These are phyloP conservation scores for Ormyrus labotus DNA, from an alignment of 2,888 invertebrate genomes.

Conservation along the genomic window DNA sequence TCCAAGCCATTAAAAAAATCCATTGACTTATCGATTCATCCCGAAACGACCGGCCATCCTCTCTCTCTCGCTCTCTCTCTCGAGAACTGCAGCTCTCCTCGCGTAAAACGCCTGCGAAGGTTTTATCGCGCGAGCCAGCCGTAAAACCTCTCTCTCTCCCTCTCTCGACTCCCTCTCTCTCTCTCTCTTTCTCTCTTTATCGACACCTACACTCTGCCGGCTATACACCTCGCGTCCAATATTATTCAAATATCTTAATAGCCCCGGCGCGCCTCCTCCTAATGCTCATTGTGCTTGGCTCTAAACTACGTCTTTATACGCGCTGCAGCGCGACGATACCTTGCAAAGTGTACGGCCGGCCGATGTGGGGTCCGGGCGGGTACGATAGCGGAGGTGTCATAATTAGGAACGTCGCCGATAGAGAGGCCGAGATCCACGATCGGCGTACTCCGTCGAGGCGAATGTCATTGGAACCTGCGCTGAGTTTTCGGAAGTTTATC, in stretches of 20 bases:
- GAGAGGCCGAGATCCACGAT: not conserved
- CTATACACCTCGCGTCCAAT: slow-evolving; percentile 41
- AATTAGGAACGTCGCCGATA: too few species aligned
- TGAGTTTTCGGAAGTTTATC: not conserved
- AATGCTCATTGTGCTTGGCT: slow-evolving; percentile 56
- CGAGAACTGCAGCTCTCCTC: not conserved
- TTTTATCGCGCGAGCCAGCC: slow-evolving; percentile 51
- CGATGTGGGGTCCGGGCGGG: not conserved
- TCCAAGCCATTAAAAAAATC: too few species aligned
- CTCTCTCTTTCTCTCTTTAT: slow-evolving; percentile 31
- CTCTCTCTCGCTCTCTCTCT: not conserved
- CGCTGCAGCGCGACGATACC: slow-evolving; percentile 59
- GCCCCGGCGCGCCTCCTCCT: slow-evolving; percentile 35
- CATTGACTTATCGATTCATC: not conserved
- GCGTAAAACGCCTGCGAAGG: slow-evolving; percentile 12
- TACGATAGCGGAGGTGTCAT: too few species aligned
- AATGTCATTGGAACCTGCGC: slow-evolving; percentile 7
- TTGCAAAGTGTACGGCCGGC: slow-evolving; percentile 57
- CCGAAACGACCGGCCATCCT: not conserved
- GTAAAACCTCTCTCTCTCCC: slow-evolving; percentile 24
- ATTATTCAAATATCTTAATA: slow-evolving; percentile 65
- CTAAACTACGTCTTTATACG: slow-evolving; percentile 67
- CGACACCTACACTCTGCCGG: slow-evolving; percentile 51
- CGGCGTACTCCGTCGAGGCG: not conserved
- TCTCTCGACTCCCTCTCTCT: too few species aligned